Evolutionary conservation across 2,888 invertebrate genomes (phyloP), one percentile per base, ranked within the genome.

Genomic region (Cephus sareptanus): DNA sequence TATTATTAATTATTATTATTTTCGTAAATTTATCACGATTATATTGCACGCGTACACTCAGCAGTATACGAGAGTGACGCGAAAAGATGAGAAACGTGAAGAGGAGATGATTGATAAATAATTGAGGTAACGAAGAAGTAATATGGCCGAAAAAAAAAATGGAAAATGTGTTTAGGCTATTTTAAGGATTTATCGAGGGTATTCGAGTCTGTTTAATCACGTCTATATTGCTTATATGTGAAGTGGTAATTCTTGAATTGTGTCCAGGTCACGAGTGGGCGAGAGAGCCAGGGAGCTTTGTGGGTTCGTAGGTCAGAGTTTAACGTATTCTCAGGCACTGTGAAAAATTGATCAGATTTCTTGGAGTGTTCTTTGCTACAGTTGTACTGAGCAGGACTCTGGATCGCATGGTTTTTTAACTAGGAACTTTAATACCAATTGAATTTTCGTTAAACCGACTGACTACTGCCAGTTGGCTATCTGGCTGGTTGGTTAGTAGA

Each of bases 1-100:
- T 56, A 56, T 23, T 56, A 23, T 2, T 70, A 2, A n/a, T n/a
- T 81, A 81, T 81, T 76, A 86, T 85, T 76, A 71, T 76, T 77
- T 85, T 77, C 79, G 31, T 40, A 73, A 76, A 70, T 77, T 76
- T 79, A 79, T 74, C 73, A n/a, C 40, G 23, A 76, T 40, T 77
- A 74, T 77, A 76, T 34, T 77, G 86, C 86, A 88, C 88, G 87
- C 87, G 87, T 87, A 87, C 84, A 86, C 87, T 88, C 85, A 83
- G 83, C 86, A 85, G 84, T 56, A 56, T 56, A 56, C 56, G 56
- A 56, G 23, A 56, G 56, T 23, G 23, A 56, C 2, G 23, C 23
- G 56, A 56, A 56, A 56, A 23, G 23, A 84, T 80, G 77, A 81
- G 80, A 79, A 77, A 77, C 77, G 69, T 40, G 71, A 79, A 79